Conservation (phyloP, 2,113 vertebrate genomes). For the Brachionichthys hirsutus region DNA sequence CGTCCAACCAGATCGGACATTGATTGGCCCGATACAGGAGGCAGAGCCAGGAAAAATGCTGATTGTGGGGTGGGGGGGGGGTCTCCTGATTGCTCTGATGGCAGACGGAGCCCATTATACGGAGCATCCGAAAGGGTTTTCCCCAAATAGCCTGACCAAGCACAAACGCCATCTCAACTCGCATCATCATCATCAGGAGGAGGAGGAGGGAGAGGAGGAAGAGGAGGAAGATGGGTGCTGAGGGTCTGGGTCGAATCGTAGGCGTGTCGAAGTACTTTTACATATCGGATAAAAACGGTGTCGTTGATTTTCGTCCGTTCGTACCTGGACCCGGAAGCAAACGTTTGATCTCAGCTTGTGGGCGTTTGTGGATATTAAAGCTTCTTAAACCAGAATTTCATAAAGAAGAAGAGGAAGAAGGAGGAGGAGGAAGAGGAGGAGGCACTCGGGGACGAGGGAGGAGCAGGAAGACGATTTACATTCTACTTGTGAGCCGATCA, state of each 20-base stretch:
- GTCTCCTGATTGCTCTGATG: conserved; percentile 27
- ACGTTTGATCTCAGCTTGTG: no score
- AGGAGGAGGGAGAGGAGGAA: not conserved
- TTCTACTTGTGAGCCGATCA: not conserved
- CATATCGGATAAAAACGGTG: no score
- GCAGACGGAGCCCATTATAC: conserved; percentile 38
- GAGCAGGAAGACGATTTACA: conserved; percentile 15
- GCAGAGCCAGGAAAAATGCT: conserved; percentile 18
- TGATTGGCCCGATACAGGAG: conserved; percentile 27
- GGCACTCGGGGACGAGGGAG: conserved; percentile 4
- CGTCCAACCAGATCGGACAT: conserved; percentile 22
- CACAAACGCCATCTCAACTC: conserved; percentile 13
- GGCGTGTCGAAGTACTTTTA: conserved; percentile 2
- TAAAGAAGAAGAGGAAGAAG: not conserved
- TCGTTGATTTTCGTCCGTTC: no score
- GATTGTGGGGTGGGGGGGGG: conserved; percentile 28
- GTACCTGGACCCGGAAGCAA: no score
- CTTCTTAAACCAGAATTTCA: conserved; percentile 4
- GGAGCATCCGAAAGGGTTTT: not conserved
- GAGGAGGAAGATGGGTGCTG: not conserved
- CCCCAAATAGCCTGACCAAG: conserved; percentile 27
- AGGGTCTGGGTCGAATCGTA: not conserved
- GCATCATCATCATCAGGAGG: not conserved
- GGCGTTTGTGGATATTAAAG: no score
- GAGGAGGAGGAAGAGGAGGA: not conserved